Percentiles rank a stretch among this genome's conserved stretches.
Conservation (phyloP, 2,888 invertebrate species). For the Polydesmus complanatus region DNA sequence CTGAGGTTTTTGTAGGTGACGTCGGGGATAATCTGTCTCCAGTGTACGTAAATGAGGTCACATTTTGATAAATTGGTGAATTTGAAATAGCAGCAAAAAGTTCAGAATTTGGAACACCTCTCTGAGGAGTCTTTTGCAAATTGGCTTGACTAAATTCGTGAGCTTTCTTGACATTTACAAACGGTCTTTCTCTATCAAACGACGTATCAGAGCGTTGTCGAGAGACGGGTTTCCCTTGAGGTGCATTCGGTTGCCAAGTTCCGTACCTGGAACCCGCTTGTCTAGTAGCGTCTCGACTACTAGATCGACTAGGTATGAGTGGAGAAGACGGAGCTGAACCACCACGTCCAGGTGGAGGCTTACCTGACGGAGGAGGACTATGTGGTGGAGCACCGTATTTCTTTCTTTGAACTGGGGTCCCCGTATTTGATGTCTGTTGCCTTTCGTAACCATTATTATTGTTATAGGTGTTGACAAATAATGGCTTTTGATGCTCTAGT, state of each 20-base stretch:
- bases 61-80: constrained; percentile 12
- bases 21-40: constrained; percentile 1
- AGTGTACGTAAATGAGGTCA: neutral
- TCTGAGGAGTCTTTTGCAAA: neutral
- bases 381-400: neutral
- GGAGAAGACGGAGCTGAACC: constrained; percentile 35
- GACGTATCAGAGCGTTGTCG: constrained; percentile 29
- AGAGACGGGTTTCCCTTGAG: constrained; percentile 29
- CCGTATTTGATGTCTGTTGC: constrained; percentile 13
- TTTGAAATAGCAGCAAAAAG: constrained; percentile 8
- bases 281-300: constrained; percentile 22
- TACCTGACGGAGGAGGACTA: constrained; percentile 9
- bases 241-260: constrained; percentile 32
- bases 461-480: constrained; percentile 47
- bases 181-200: constrained; percentile 44
- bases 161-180: constrained; percentile 46
- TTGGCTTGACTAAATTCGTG: constrained; percentile 31
- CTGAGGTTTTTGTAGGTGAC: constrained; percentile 1
- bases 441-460: constrained; percentile 15
- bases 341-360: constrained; percentile 17
- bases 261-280: constrained; percentile 16
- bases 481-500: constrained; percentile 40
- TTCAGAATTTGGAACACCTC: neutral
- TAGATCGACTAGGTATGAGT: constrained; percentile 35
- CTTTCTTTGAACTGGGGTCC: constrained; percentile 1